phyloP scores from a whole-genome alignment of 2,113 vertebrate species.

The Connochaetes taurinus region DNA sequence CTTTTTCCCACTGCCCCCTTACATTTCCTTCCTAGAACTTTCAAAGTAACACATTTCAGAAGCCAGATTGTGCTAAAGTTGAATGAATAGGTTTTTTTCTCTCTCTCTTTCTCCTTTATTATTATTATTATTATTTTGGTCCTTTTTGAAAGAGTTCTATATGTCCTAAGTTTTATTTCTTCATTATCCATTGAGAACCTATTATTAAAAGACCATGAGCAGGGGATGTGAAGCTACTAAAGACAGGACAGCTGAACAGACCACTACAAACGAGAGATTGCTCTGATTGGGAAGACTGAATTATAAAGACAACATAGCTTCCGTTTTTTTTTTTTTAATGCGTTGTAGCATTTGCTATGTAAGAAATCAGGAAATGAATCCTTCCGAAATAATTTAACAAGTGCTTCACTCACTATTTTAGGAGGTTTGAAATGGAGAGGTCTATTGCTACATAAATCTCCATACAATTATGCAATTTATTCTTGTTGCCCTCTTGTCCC shows the following conservation, averaged over 20 bases:
- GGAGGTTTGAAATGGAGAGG: not conserved
- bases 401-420: not conserved
- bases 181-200: not conserved
- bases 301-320: not conserved
- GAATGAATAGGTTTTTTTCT: not conserved
- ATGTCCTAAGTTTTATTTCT: not conserved
- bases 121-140: not conserved
- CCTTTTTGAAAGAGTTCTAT: not conserved
- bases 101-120: not conserved
- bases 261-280: not conserved
- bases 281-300: not conserved
- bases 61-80: slow-evolving; percentile 14
- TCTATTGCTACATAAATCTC: not conserved
- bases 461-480: not conserved
- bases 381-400: not conserved
- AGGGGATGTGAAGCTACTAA: not conserved
- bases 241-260: not conserved
- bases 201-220: not conserved
- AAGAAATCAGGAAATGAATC: not conserved
- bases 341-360: not conserved
- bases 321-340: not conserved
- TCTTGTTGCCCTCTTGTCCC: not conserved
- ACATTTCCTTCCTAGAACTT: slow-evolving; percentile 48
- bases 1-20: slow-evolving; percentile 22
- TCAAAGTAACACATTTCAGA: slow-evolving; percentile 37